Percentiles rank a stretch among this genome's conserved stretches.
These are phyloP conservation scores for Lingula anatina DNA, from an alignment of 2,888 invertebrate species.

Conservation along the genomic window DNA sequence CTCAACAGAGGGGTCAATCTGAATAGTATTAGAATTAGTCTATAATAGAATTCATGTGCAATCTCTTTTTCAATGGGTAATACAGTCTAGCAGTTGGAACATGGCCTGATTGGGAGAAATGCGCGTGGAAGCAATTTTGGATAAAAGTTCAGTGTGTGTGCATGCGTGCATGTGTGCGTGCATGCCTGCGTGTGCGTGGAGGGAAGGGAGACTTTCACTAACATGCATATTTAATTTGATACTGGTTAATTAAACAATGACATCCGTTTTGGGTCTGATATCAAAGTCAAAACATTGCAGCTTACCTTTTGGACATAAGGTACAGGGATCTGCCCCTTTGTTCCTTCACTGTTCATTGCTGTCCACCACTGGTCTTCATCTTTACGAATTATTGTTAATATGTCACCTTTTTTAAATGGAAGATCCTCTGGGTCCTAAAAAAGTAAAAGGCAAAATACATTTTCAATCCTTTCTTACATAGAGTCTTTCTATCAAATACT, in stretches of 20 bases:
- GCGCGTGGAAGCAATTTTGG: too few species aligned
- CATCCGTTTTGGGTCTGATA: too few species aligned
- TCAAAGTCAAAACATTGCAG: neutral
- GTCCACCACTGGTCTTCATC: constrained; percentile 99
- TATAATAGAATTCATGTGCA: too few species aligned
- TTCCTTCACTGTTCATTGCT: constrained; percentile 80
- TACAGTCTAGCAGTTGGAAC: too few species aligned
- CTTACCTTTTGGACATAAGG: constrained; percentile 68
- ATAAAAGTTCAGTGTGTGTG: too few species aligned
- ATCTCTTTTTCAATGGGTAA: too few species aligned
- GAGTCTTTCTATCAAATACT: neutral
- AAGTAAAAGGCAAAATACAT: neutral
- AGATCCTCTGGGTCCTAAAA: constrained; percentile 87
- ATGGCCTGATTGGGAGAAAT: too few species aligned
- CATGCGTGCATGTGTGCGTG: too few species aligned
- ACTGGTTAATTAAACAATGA: too few species aligned
- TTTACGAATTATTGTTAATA: constrained; percentile 83
- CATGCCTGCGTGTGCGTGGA: too few species aligned
- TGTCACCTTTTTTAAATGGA: constrained; percentile 90
- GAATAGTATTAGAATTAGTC: too few species aligned
- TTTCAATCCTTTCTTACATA: neutral
- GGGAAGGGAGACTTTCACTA: neutral
- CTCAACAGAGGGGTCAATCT: too few species aligned
- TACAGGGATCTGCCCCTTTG: constrained; percentile 90
- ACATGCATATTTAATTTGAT: neutral